These are phyloP conservation scores for Eurois occulta DNA, from an alignment of 2,888 invertebrate genomes.

Conservation along the genomic window DNA sequence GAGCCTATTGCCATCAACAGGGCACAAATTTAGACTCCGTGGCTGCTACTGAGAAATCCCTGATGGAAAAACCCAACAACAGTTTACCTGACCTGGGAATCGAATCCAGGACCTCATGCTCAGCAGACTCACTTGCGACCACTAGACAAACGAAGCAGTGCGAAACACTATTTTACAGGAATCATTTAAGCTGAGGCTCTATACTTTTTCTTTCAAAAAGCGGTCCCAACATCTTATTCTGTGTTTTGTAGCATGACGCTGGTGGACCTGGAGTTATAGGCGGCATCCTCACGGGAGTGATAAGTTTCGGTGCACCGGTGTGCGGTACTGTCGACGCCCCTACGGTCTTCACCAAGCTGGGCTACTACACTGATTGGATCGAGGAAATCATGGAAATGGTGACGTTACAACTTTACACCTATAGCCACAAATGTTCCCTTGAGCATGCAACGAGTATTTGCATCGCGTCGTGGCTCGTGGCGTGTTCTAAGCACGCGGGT, in stretches of 20 bases:
- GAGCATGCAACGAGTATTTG: neutral
- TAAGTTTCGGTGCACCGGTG: conserved; percentile 74
- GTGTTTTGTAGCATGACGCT: conserved; percentile 46
- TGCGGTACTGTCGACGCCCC: conserved; percentile 74
- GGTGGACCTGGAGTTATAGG: conserved; percentile 68
- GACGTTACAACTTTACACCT: neutral
- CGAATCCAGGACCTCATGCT: neutral
- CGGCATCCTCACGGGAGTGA: conserved; percentile 70
- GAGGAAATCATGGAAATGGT: conserved; percentile 68
- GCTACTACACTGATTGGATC: conserved; percentile 74
- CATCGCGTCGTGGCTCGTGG: neutral
- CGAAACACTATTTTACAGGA: neutral
- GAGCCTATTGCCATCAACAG: no score
- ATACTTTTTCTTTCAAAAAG: neutral
- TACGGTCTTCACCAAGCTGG: conserved; percentile 77
- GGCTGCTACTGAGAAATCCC: neutral
- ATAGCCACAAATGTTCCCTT: neutral
- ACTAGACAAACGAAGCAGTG: neutral
- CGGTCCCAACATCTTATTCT: neutral
- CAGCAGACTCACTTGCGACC: neutral
- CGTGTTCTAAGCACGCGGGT: neutral
- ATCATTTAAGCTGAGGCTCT: neutral
- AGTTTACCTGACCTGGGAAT: neutral
- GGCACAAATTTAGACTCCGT: neutral
- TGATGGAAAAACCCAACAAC: neutral